A percentile compares a stretch with the other conserved stretches of the same genome.
phyloP scores from a whole-genome alignment of 2,113 vertebrate species.

The Centropristis striata region DNA sequence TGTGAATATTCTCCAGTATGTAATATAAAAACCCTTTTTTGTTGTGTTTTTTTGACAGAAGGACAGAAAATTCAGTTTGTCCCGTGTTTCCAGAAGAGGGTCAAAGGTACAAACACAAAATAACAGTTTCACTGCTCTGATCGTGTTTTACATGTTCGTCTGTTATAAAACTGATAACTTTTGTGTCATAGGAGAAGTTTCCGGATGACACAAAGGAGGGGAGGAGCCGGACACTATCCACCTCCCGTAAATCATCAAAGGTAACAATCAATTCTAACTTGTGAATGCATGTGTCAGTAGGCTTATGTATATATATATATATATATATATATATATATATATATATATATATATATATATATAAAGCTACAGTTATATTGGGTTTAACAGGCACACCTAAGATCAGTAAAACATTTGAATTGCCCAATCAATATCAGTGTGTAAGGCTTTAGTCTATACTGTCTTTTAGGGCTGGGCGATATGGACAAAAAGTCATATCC shows the following conservation, averaged over 20 bases:
- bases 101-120: conserved; percentile 74
- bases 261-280: conserved; percentile 22
- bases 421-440: too few relatives aligned
- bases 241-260: conserved; percentile 36
- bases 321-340: too few relatives aligned
- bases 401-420: too few relatives aligned
- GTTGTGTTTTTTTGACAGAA: conserved; percentile 61
- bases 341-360: too few relatives aligned
- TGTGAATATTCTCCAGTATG: background rate
- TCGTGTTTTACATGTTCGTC: background rate
- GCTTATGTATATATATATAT: too few relatives aligned
- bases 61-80: conserved; percentile 58
- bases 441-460: too few relatives aligned
- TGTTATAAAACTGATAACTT: background rate
- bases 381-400: too few relatives aligned
- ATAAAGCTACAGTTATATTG: too few relatives aligned
- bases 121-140: background rate
- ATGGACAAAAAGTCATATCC: too few relatives aligned
- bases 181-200: conserved; percentile 61
- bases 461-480: too few relatives aligned
- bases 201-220: conserved; percentile 32
- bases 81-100: conserved; percentile 59
- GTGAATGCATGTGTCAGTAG: background rate
- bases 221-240: conserved; percentile 19
- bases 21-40: background rate